These are phyloP conservation scores for Cyprinus carpio DNA, from an alignment of 2,113 vertebrate species.

Conservation along the genomic window DNA sequence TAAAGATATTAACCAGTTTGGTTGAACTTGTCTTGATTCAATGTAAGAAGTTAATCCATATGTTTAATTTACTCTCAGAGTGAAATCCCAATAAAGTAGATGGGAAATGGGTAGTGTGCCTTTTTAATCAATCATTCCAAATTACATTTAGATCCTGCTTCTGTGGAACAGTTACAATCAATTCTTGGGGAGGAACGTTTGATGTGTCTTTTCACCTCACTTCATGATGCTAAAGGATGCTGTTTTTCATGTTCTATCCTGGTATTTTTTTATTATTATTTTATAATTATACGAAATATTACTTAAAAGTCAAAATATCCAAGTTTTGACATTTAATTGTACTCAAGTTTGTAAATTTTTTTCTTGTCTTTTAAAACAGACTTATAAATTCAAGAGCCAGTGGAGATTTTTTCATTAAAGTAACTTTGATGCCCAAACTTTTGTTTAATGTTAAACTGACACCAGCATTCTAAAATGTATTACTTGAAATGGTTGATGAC, in stretches of 20 bases:
- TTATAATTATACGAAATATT: background rate
- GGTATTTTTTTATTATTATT: background rate
- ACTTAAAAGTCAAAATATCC: background rate
- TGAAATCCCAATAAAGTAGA: conserved; percentile 29
- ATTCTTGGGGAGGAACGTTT: background rate
- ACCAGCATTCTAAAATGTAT: background rate
- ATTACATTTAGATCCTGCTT: conserved; percentile 9
- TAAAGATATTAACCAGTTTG: background rate
- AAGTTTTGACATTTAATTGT: background rate
- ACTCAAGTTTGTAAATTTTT: background rate
- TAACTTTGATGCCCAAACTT: background rate
- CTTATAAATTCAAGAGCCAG: background rate
- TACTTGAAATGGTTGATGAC: background rate
- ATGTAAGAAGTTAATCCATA: background rate
- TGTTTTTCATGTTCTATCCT: background rate
- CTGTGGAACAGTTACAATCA: background rate
- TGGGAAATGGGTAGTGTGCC: background rate
- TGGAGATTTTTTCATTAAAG: background rate
- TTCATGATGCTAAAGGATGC: background rate
- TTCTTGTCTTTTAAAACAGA: no score
- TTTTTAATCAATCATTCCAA: conserved; percentile 9
- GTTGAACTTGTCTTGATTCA: background rate
- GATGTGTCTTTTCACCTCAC: background rate
- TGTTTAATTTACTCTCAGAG: conserved; percentile 22
- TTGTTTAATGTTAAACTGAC: no score